Conservation (phyloP, 2,797 vertebrate species). For the Poeciliopsis gracilis region DNA sequence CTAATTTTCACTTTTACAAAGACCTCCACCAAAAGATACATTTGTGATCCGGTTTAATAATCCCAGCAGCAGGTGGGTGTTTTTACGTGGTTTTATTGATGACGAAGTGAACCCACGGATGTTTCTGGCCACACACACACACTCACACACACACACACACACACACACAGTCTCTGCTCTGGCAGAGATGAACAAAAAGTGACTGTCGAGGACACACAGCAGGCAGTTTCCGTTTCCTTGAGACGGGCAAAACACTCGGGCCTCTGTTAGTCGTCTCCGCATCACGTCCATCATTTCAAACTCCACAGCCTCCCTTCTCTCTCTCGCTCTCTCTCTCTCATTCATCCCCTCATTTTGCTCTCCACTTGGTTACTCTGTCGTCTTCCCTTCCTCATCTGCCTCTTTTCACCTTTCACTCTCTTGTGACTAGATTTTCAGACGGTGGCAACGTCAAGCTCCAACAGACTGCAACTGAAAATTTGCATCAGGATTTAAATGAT, state of each 20-base stretch:
- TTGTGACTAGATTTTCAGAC: slow-evolving; percentile 30
- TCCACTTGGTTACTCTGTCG: slow-evolving; percentile 8
- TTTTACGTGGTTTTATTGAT: slow-evolving; percentile 30
- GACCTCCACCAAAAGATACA: slow-evolving; percentile 7
- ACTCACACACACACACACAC: not conserved
- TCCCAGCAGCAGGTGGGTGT: slow-evolving; percentile 54
- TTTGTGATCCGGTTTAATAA: slow-evolving; percentile 51
- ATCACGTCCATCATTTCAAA: slow-evolving; percentile 56
- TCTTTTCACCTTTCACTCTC: slow-evolving; percentile 16
- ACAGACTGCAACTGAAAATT: slow-evolving; percentile 4
- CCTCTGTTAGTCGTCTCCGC: slow-evolving; percentile 62
- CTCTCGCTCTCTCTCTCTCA: slow-evolving; percentile 47
- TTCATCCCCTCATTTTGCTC: slow-evolving; percentile 32
- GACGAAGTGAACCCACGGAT: slow-evolving; percentile 26
- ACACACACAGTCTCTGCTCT: slow-evolving; percentile 30
- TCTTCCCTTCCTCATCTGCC: slow-evolving; percentile 10
- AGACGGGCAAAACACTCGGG: slow-evolving; percentile 53
- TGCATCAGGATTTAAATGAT: slow-evolving; percentile 2
- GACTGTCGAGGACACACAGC: slow-evolving; percentile 47
- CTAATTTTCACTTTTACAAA: slow-evolving; percentile 3
- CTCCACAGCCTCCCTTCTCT: slow-evolving; percentile 29
- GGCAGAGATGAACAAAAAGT: slow-evolving; percentile 30
- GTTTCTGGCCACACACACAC: slow-evolving; percentile 15
- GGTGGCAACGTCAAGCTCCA: slow-evolving; percentile 7
- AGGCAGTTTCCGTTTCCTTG: slow-evolving; percentile 67